Percentiles rank a stretch among this genome's conserved stretches.
phyloP scores from a whole-genome alignment of 1,140 invertebrate genomes.

The Pseudomyrmex sp. region DNA sequence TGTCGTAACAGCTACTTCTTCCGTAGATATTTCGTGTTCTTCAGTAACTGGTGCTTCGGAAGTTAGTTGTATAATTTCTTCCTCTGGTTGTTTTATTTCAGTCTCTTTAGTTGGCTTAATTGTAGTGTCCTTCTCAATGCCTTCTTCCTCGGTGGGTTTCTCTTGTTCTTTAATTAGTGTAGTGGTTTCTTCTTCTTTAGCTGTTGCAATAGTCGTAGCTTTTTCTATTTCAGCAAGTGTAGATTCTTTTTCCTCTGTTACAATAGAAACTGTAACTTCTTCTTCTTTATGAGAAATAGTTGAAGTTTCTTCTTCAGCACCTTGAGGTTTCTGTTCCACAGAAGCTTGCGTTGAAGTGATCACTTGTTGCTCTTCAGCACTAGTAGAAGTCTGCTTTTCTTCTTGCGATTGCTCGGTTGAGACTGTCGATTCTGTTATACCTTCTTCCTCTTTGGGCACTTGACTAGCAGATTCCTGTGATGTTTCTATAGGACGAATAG shows the following conservation, averaged over 20 bases:
- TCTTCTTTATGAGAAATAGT: not conserved
- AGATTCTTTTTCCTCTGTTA: not conserved
- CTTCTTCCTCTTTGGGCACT: conserved; percentile 58
- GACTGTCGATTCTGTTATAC: conserved; percentile 25
- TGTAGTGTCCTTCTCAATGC: not conserved
- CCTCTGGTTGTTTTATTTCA: conserved; percentile 8
- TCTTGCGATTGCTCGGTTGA: conserved; percentile 26
- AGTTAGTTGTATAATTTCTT: conserved; percentile 13
- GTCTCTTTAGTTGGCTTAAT: conserved; percentile 3
- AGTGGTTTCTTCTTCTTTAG: conserved; percentile 3
- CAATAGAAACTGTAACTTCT: conserved; percentile 11
- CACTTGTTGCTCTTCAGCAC: conserved; percentile 21
- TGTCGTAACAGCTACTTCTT: conserved; percentile 14
- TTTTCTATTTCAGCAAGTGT: conserved; percentile 19
- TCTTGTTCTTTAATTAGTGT: conserved; percentile 13
- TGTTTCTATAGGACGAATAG: conserved; percentile 66
- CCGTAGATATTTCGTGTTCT: conserved; percentile 16
- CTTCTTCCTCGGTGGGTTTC: not conserved
- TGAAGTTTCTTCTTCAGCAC: conserved; percentile 10
- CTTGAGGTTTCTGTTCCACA: conserved; percentile 16
- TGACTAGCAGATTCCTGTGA: conserved; percentile 68
- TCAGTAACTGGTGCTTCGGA: conserved; percentile 29
- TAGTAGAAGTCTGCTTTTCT: conserved; percentile 26
- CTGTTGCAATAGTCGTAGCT: conserved; percentile 16
- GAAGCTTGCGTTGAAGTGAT: conserved; percentile 33